Evolutionary conservation across 2,797 vertebrate genomes (phyloP), one percentile per base, ranked within the genome.

Genomic region (Sebastes itinus): DNA sequence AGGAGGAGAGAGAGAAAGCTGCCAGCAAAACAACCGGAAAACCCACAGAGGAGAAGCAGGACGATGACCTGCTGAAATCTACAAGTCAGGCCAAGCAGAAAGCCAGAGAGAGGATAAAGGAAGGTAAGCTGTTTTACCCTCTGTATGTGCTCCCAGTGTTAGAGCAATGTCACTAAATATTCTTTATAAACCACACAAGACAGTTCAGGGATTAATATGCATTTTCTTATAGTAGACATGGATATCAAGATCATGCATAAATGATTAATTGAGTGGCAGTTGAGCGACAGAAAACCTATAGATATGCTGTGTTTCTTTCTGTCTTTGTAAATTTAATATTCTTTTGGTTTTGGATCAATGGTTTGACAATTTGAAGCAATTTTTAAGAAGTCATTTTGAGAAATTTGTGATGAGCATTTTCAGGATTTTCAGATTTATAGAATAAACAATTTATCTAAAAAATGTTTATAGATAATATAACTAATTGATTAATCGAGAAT

Each of bases 81-180:
- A 83, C 91, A 61, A 85, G 85, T 66, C 96, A 91, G 83, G 97
- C 92, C 84, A 97, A 95, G 78, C 94, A 96, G 85, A 99, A 95
- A 89, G 85, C 95, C 75, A 86, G 70, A 66, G 98, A 99, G 86
- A 95, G 92, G 63, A 88, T 96, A 54, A 98, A 97, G 93, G 98
- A 99, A 96, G 98, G 98, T 99, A 65, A 89, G 92, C 28, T 65
- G 62, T 4, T 63, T 20, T 13, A 6, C 25, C 8, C 1, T 69
- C 10, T 67, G 32, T 18, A 5, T 58, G 16, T 25, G 10, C 33
- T 65, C 78, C 58, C 7, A 32, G 7, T 6, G 32, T 27, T 23
- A 68, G 27, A 46, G 2, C 9, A 12, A 8, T 1, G 16, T n/a
- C 13, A 71, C 27, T 58, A 10, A 5, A 22, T 18, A 25, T 56